These are phyloP conservation scores for Lutjanus argentimaculatus DNA, from an alignment of 2,797 vertebrate species.

Conservation along the genomic window DNA sequence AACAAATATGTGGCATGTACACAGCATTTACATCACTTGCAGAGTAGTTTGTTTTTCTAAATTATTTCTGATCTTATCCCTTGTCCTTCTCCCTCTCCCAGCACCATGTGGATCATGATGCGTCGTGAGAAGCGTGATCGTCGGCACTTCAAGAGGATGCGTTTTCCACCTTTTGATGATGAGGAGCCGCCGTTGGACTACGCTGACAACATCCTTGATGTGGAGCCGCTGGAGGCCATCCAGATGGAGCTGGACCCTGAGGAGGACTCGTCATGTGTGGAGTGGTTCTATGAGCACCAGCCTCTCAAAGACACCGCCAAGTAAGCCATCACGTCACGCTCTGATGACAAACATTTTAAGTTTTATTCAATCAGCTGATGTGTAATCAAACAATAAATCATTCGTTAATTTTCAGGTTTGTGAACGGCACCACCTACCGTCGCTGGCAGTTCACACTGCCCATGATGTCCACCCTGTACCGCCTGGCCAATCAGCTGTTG, in stretches of 20 bases:
- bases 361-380: background rate
- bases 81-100: conserved; percentile 56
- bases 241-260: conserved; percentile 97
- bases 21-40: background rate
- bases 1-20: accelerated
- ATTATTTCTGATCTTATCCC: background rate
- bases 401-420: conserved; percentile 85
- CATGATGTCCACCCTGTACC: conserved; percentile 99
- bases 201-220: conserved; percentile 98
- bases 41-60: background rate
- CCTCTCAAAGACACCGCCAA: conserved; percentile 95
- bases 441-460: conserved; percentile 99
- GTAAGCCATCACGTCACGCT: conserved; percentile 74
- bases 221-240: conserved; percentile 98
- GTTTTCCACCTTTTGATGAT: conserved; percentile 98
- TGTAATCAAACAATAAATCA: background rate
- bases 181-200: conserved; percentile 98
- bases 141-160: conserved; percentile 99
- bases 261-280: conserved; percentile 93
- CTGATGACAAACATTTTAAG: accelerated
- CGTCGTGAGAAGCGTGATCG: conserved; percentile 97
- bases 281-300: conserved; percentile 99
- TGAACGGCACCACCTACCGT: conserved; percentile 98
- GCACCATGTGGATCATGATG: conserved; percentile 99
- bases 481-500: conserved; percentile 97